Evolutionary conservation across 2,888 invertebrate species (phyloP).

Genomic region (Drosophila diplacantha): DNA sequence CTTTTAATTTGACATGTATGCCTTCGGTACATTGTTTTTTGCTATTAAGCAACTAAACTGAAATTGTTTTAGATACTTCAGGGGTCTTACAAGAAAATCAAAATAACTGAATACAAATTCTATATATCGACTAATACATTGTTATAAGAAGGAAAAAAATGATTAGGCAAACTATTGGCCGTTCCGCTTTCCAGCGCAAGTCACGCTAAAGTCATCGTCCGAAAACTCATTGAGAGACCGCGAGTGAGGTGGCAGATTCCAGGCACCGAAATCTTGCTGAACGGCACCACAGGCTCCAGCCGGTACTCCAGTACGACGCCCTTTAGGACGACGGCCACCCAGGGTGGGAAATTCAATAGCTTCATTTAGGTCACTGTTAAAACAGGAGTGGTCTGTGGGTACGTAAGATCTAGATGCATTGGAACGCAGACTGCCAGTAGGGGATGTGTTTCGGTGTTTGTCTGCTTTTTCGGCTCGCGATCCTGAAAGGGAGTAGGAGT

Average conservation of each 20-base stretch:
- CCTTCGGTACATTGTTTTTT: not conserved
- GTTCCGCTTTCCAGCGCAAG: not conserved
- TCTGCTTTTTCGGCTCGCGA: constrained; percentile 19
- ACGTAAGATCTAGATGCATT: constrained; percentile 5
- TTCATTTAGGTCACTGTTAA: not conserved
- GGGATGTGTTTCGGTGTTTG: not conserved
- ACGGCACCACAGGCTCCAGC: too few relatives aligned
- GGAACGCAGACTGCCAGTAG: not conserved
- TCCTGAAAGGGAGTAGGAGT: constrained; percentile 6
- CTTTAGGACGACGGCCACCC: constrained; percentile 10
- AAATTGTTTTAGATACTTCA: not conserved
- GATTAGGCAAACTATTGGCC: not conserved
- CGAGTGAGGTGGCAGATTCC: constrained; percentile 9
- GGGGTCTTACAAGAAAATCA: not conserved
- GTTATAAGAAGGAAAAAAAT: not conserved
- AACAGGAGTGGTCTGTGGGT: constrained; percentile 37
- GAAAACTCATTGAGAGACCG: constrained; percentile 1
- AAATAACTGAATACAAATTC: not conserved
- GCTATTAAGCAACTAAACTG: not conserved
- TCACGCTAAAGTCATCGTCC: constrained; percentile 15
- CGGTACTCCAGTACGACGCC: not conserved
- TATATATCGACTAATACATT: not conserved
- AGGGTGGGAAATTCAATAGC: constrained; percentile 39
- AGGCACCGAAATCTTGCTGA: constrained; percentile 2
- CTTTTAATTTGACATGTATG: not conserved